Base-by-base conservation (phyloP, 2,888 invertebrate species). In the Aelia acuminata region DNA sequence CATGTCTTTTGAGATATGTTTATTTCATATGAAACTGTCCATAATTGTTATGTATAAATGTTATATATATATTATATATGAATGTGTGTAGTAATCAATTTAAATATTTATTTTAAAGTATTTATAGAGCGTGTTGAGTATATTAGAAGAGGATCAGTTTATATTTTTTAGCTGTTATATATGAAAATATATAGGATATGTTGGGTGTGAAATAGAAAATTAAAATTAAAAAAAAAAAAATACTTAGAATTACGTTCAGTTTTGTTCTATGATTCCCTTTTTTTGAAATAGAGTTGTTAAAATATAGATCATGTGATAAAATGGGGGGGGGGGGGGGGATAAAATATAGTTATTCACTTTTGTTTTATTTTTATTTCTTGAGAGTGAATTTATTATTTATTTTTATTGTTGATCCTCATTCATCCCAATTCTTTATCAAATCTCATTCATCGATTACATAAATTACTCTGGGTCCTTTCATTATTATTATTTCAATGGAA, bases 131-230 rank as follows among this genome's bases (percentile, higher is more conserved):
- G 85, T 85, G 70, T 87, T 87, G 87, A 70, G 70, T 87, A 70
- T 47, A 22, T 87, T 87, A 48, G 70, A 70, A 63, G 85, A 47
- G 70, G 87, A 87, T 87, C 53, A 70, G 70, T 87, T 87, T 87
- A 70, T 87, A 87, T 87, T 87, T 87, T 87, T 70, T 87, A 87
- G 39, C 43, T 87, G 70, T 87, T 70, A 87, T 87, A 63, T 70
- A 87, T 87, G 15, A 87, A 63, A 63, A 87, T 87, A 43, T 87
- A 70, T 87, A 87, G 63, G 47, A 70, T 70, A 43, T 87, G 48
- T 87, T 87, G 87, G n/a, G 80, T 80, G 80, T 80, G 80, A 80
- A 80, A 80, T 80, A 80, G 43, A 80, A 22, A 22, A 80, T 39
- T 43, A 47, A 75, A 75, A 20, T 3, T 0, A 7, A 39, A 22